Conservation (phyloP, 2,113 vertebrate genomes). For the Labeo catla region DNA sequence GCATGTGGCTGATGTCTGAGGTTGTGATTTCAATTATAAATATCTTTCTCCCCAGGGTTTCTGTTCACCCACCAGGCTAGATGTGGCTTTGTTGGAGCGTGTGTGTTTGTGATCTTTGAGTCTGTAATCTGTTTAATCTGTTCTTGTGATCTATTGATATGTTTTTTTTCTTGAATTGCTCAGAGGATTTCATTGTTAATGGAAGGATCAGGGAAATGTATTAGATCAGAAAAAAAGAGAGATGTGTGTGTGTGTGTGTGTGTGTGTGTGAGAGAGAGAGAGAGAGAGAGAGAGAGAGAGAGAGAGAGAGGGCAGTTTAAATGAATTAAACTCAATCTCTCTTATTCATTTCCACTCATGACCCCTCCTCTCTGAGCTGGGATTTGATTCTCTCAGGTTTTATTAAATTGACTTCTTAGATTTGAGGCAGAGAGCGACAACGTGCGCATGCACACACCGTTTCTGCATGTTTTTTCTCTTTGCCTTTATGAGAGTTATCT, state of each 20-base stretch:
- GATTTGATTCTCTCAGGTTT: constrained; percentile 39
- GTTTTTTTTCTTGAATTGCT: constrained; percentile 2
- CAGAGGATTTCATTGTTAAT: constrained; percentile 19
- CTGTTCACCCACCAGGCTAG: neutral
- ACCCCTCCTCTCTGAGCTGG: constrained; percentile 12
- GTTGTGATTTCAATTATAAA: constrained; percentile 5
- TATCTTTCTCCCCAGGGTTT: neutral
- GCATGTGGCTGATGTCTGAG: neutral
- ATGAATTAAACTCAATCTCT: constrained; percentile 42
- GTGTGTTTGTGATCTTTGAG: constrained; percentile 9
- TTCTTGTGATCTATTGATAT: constrained; percentile 13
- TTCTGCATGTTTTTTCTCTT: neutral
- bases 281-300: neutral
- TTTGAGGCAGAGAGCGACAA: constrained; percentile 10
- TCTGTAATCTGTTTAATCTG: constrained; percentile 15
- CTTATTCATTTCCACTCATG: constrained; percentile 33
- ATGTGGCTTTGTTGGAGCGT: neutral
- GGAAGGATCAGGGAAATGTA: constrained; percentile 6
- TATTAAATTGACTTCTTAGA: constrained; percentile 46
- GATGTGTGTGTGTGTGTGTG: neutral
- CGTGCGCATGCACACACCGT: neutral
- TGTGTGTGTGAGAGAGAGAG: neutral
- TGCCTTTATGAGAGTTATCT: neutral
- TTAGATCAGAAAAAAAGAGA: constrained; percentile 12
- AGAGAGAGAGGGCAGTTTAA: constrained; percentile 16